These are phyloP conservation scores for Nothocercus nigrocapillus DNA, from an alignment of 2,113 vertebrate genomes.

Conservation along the genomic window DNA sequence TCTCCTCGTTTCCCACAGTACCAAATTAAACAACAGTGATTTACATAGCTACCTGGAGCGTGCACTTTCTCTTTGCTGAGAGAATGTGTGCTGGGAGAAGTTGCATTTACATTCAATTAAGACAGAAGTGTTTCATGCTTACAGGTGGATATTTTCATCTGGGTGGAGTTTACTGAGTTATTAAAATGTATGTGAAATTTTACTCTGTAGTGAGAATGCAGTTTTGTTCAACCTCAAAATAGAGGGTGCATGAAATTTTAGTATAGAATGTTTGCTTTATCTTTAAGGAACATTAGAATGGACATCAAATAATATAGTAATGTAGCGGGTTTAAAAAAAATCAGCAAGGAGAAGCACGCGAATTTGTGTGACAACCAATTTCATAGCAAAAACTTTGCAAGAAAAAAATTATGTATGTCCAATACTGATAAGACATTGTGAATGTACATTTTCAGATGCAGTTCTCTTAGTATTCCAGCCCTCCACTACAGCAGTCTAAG, in stretches of 20 bases:
- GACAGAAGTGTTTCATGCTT: conserved; percentile 47
- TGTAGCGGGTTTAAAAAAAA: conserved; percentile 51
- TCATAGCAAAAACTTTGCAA: conserved; percentile 79
- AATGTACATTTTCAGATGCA: conserved; percentile 77
- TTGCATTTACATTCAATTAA: conserved; percentile 73
- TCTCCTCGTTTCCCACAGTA: fast-evolving
- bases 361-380: conserved; percentile 81
- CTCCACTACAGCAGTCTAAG: conserved; percentile 69
- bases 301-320: conserved; percentile 79
- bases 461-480: conserved; percentile 76
- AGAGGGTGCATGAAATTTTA: conserved; percentile 78
- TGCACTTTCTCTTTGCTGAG: fast-evolving
- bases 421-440: conserved; percentile 79
- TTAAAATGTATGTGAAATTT: conserved; percentile 75
- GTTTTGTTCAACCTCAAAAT: conserved; percentile 70
- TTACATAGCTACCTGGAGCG: not conserved
- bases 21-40: not conserved
- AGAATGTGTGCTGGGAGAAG: not conserved
- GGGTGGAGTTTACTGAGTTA: conserved; percentile 69
- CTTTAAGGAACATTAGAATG: conserved; percentile 83
- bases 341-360: conserved; percentile 48
- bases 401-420: conserved; percentile 79
- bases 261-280: conserved; percentile 77
- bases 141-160: conserved; percentile 75
- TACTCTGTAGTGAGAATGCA: conserved; percentile 63